Evolutionary conservation across 2,797 vertebrate species (phyloP), one percentile per base, ranked within the genome.

Genomic region (Rhinatrema bivittatum): DNA sequence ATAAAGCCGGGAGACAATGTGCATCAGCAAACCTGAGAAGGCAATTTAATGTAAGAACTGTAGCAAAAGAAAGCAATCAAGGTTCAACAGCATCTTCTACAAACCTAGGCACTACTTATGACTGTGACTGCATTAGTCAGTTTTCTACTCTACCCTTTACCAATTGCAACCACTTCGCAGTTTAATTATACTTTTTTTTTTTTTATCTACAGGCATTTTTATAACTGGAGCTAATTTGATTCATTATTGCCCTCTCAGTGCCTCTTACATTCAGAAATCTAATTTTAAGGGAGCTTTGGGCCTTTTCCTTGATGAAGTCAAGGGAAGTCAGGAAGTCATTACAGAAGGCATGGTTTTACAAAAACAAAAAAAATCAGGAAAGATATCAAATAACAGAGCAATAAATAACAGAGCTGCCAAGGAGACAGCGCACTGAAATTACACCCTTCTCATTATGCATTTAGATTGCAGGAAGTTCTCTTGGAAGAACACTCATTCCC

Each of bases 111-210:
- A 48, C 23, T 25, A 24, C 36, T 8, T 17, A 37, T 36, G 56
- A 43, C 54, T 58, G 48, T 20, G 39, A 25, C 31, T 31, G 41
- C 46, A 40, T 53, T 37, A 56, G 65, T 54, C 26, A 26, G 21
- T 2, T 16, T 61, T 56, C 37, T 46, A 42, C 32, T 61, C 35
- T 23, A 20, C 16, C 61, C 22, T 45, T 28, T 35, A 41, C 39
- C 1, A 7, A 64, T 57, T 63, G 46, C 31, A 44, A 42, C 21
- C 32, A 30, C 45, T 47, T 48, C 56, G 28, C 29, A 54, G 21
- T 42, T 24, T 60, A 50, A 68, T 60, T 60, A 60, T 47, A 50
- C 60, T 70, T 68, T 51, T 59, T 38, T 73, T n/a, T n/a, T n/a
- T n/a, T n/a, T n/a, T n/a, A n/a, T 53, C 45, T 43, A 47, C 52